Evolutionary conservation across 2,113 vertebrate genomes (phyloP).

Genomic region (Solea senegalensis): DNA sequence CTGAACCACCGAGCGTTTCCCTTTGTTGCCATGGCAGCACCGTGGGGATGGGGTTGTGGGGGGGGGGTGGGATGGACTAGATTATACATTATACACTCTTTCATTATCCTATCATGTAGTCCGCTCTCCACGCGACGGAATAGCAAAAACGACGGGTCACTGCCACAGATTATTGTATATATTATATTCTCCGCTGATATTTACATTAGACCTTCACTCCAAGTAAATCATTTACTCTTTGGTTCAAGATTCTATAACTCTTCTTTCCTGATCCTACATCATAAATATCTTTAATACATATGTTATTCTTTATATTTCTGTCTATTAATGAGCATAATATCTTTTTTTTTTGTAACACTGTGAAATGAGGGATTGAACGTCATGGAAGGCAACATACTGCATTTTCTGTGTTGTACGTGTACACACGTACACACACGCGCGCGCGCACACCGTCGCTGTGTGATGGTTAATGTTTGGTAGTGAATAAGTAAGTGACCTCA

Average conservation of each 20-base stretch:
- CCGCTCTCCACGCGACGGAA: slow-evolving; percentile 18
- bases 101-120: slow-evolving; percentile 21
- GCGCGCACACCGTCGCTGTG: slow-evolving; percentile 7
- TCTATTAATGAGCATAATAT: slow-evolving; percentile 39
- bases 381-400: slow-evolving; percentile 52
- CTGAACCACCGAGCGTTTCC: slow-evolving; percentile 35
- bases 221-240: slow-evolving; percentile 69
- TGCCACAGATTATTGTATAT: background rate
- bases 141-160: background rate
- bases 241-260: slow-evolving; percentile 70
- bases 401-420: slow-evolving; percentile 23
- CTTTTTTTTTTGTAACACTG: slow-evolving; percentile 21
- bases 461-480: slow-evolving; percentile 33
- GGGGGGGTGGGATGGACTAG: slow-evolving; percentile 7
- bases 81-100: slow-evolving; percentile 34
- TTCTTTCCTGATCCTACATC: slow-evolving; percentile 44
- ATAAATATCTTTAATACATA: slow-evolving; percentile 60
- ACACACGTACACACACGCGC: slow-evolving; percentile 9
- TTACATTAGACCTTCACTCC: slow-evolving; percentile 50
- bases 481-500: slow-evolving; percentile 17
- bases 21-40: slow-evolving; percentile 65
- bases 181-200: slow-evolving; percentile 32
- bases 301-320: slow-evolving; percentile 27
- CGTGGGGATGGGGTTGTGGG: slow-evolving; percentile 14
- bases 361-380: slow-evolving; percentile 21